Evolutionary conservation across 2,113 vertebrate species (phyloP).

Genomic region (Atractosteus spatula): DNA sequence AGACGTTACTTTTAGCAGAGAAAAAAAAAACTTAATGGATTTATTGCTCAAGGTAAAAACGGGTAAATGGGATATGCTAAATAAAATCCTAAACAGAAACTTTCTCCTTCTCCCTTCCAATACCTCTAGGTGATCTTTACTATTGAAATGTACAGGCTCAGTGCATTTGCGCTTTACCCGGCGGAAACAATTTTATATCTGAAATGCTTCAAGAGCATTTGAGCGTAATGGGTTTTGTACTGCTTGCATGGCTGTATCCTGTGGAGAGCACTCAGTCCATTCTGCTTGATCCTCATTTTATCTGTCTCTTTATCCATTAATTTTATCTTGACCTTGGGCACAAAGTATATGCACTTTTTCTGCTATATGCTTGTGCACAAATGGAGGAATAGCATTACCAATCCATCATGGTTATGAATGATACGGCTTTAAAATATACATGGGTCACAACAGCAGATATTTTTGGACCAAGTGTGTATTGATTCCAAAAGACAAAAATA

Average conservation of each 20-base stretch:
- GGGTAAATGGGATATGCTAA: constrained; percentile 76
- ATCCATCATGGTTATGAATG: constrained; percentile 89
- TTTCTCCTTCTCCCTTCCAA: constrained; percentile 24
- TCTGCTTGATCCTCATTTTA: constrained; percentile 84
- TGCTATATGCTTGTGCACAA: constrained; percentile 66
- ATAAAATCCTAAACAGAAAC: constrained; percentile 49
- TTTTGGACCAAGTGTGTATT: constrained; percentile 68
- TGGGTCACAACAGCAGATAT: constrained; percentile 72
- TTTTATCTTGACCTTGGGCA: constrained; percentile 82
- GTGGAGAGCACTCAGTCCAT: constrained; percentile 73
- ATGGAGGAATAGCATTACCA: constrained; percentile 73
- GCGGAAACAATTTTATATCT: constrained; percentile 71
- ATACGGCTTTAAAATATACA: constrained; percentile 75
- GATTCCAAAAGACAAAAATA: constrained; percentile 44
- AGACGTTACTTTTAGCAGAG: constrained; percentile 19
- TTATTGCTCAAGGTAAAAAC: constrained; percentile 74
- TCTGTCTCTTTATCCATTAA: constrained; percentile 85
- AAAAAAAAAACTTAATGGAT: constrained; percentile 47
- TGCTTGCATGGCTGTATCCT: constrained; percentile 66
- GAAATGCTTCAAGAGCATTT: constrained; percentile 72
- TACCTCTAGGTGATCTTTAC: constrained; percentile 59
- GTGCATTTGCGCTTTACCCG: constrained; percentile 69
- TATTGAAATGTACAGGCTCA: constrained; percentile 54
- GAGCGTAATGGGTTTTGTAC: constrained; percentile 78
- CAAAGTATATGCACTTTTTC: constrained; percentile 73